phyloP scores from a whole-genome alignment of 2,888 invertebrate species.

The Eupithecia dodoneata region DNA sequence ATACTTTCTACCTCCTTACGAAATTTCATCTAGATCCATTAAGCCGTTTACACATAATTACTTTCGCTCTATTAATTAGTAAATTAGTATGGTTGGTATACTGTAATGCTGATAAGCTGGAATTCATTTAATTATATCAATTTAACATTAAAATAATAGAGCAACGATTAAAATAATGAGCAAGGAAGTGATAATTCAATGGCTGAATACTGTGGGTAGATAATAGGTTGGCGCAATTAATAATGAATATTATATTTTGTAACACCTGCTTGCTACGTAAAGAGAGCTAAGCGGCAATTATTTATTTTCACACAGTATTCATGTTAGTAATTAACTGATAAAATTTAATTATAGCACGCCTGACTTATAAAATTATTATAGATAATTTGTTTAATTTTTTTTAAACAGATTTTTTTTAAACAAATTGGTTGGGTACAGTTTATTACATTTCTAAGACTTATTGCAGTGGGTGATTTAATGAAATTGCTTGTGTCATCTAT shows the following conservation, averaged over 20 bases:
- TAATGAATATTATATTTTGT: slow-evolving; percentile 13
- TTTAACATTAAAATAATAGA: background rate
- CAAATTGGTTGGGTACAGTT: background rate
- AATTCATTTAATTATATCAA: background rate
- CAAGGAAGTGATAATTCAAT: background rate
- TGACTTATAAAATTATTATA: background rate
- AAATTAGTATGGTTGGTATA: background rate
- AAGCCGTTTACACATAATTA: background rate
- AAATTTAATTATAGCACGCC: background rate
- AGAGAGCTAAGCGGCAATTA: slow-evolving; percentile 2
- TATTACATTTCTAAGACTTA: background rate
- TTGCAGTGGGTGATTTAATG: background rate
- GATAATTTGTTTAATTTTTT: background rate
- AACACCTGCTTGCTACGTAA: slow-evolving; percentile 1
- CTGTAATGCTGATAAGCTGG: background rate
- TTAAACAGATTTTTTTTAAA: too few relatives aligned
- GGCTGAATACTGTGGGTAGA: background rate
- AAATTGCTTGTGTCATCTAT: background rate
- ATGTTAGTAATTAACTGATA: slow-evolving; percentile 1
- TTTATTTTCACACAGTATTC: slow-evolving; percentile 1
- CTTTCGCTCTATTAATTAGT: background rate
- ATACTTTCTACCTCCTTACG: background rate
- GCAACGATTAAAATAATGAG: background rate
- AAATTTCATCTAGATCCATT: background rate
- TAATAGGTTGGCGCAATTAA: background rate